These are phyloP conservation scores for Antheraea assamensis DNA, from an alignment of 2,888 invertebrate genomes.

Conservation along the genomic window DNA sequence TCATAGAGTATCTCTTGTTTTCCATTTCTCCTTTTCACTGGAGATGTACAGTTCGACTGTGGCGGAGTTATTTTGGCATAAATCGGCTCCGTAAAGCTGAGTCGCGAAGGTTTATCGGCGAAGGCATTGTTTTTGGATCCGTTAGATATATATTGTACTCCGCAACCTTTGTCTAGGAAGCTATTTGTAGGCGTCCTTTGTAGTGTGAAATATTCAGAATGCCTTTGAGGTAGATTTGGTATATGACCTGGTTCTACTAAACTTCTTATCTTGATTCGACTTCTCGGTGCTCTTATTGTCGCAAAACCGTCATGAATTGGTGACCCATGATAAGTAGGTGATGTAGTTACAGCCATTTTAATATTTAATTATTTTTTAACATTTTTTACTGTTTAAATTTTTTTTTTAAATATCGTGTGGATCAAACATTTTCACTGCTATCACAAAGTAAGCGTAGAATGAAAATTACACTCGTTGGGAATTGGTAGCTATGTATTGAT, in stretches of 20 bases:
- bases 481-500: conserved; percentile 35
- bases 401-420: background rate
- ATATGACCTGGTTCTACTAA: conserved; percentile 70
- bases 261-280: conserved; percentile 76
- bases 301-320: conserved; percentile 93
- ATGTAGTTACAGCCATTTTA: conserved; percentile 71
- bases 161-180: conserved; percentile 68
- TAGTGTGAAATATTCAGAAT: conserved; percentile 78
- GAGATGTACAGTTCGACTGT: conserved; percentile 65
- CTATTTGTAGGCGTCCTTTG: conserved; percentile 70
- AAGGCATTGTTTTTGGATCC: conserved; percentile 43
- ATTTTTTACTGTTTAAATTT: background rate
- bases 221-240: conserved; percentile 74
- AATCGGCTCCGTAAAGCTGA: conserved; percentile 74
- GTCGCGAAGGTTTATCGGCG: conserved; percentile 58
- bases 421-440: conserved; percentile 26
- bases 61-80: conserved; percentile 76
- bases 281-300: conserved; percentile 87
- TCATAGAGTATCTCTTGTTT: conserved; percentile 73
- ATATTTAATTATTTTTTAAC: conserved; percentile 6
- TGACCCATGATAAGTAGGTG: conserved; percentile 73
- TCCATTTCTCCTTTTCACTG: conserved; percentile 59
- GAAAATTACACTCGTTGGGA: conserved; percentile 46
- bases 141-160: conserved; percentile 66
- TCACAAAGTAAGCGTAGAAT: conserved; percentile 56